phyloP scores from a whole-genome alignment of 2,797 vertebrate genomes.

The Lateolabrax maculatus region DNA sequence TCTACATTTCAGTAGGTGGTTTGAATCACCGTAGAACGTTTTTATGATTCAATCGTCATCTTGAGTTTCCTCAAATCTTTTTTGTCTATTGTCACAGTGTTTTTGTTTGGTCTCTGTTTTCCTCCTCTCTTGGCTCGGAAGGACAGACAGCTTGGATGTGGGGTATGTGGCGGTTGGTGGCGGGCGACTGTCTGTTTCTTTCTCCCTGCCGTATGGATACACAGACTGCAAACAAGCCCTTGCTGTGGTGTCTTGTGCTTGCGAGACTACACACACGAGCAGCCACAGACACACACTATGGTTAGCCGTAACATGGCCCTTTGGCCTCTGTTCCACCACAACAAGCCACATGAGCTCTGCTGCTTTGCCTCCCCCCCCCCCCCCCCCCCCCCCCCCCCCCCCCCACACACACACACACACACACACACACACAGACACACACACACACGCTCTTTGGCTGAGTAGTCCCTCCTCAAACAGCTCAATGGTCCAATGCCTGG shows the following conservation, averaged over 20 bases:
- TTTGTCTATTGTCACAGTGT: slow-evolving; percentile 10
- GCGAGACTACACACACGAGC: slow-evolving; percentile 25
- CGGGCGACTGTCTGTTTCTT: slow-evolving; percentile 49
- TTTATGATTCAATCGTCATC: background rate
- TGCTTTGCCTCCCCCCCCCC: slow-evolving; percentile 31
- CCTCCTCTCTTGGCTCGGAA: slow-evolving; percentile 43
- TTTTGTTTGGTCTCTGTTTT: background rate
- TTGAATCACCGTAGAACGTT: background rate
- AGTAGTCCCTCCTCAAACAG: slow-evolving; percentile 29
- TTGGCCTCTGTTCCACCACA: slow-evolving; percentile 50
- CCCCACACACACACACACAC: too few relatives aligned
- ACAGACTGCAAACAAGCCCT: slow-evolving; percentile 62
- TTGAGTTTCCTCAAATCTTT: background rate
- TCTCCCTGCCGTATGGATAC: slow-evolving; percentile 55
- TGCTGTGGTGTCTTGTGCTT: slow-evolving; percentile 22
- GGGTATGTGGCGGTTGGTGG: slow-evolving; percentile 34
- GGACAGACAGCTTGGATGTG: slow-evolving; percentile 59
- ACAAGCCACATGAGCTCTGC: slow-evolving; percentile 49
- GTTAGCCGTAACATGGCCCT: slow-evolving; percentile 44
- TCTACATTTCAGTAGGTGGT: too few relatives aligned
- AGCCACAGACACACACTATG: slow-evolving; percentile 28
- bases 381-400: too few relatives aligned
- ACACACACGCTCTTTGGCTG: slow-evolving; percentile 29
- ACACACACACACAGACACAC: too few relatives aligned
- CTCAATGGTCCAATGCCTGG: background rate